These are phyloP conservation scores for Oncorhynchus clarkii DNA, from an alignment of 2,113 vertebrate genomes.

Conservation along the genomic window DNA sequence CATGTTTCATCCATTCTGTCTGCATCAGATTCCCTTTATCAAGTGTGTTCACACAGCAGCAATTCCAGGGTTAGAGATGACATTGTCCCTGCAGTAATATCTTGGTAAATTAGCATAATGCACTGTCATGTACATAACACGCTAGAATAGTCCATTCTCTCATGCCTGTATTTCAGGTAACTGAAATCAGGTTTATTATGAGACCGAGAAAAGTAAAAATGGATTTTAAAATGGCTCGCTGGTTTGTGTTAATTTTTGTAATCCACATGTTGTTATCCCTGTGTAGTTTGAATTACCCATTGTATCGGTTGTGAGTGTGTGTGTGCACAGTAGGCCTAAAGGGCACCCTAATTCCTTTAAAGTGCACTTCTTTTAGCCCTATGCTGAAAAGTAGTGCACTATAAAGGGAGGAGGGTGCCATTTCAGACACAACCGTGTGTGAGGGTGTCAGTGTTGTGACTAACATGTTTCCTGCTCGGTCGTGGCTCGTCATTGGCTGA, in stretches of 20 bases:
- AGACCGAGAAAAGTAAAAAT: too few relatives aligned
- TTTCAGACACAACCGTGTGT: too few relatives aligned
- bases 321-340: too few relatives aligned
- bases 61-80: conserved; percentile 18
- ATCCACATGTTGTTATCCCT: conserved; percentile 25
- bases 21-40: conserved; percentile 22
- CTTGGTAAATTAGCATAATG: conserved; percentile 39
- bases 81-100: conserved; percentile 55
- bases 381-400: too few relatives aligned
- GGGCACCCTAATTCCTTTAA: too few relatives aligned
- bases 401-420: too few relatives aligned
- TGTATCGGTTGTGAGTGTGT: conserved; percentile 23
- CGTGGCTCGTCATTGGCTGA: conserved; percentile 22
- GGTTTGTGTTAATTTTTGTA: conserved; percentile 45
- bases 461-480: neutral
- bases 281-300: conserved; percentile 39
- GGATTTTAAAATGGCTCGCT: conserved; percentile 4
- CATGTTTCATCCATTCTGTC: conserved; percentile 50
- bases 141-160: conserved; percentile 35
- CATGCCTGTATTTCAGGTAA: conserved; percentile 33
- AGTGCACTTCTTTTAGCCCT: too few relatives aligned
- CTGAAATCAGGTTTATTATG: conserved; percentile 3
- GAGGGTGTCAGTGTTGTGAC: neutral
- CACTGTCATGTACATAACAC: conserved; percentile 15
- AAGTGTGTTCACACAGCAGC: conserved; percentile 2